Conservation (phyloP, 2,888 invertebrate genomes). For the Drosophila longiperda region DNA sequence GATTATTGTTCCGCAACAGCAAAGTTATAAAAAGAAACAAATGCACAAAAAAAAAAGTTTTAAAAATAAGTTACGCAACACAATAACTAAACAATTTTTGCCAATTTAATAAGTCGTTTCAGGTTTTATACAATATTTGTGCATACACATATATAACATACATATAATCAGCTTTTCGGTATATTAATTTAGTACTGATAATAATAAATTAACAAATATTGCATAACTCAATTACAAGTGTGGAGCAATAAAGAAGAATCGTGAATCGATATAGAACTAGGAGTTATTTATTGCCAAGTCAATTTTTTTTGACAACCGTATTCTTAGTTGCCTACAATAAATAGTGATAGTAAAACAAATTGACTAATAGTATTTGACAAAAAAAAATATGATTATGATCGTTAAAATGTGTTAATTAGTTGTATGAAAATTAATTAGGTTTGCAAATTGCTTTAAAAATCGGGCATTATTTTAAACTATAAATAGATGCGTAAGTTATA, state of each 20-base stretch:
- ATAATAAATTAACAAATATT: neutral
- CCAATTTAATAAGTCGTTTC: constrained; percentile 42
- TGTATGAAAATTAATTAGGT: constrained; percentile 25
- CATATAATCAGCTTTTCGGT: constrained; percentile 47
- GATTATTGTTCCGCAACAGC: constrained; percentile 12
- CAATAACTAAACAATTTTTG: constrained; percentile 36
- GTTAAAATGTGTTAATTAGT: constrained; percentile 38
- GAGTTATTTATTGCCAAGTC: neutral
- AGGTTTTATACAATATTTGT: constrained; percentile 21
- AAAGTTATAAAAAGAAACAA: constrained; percentile 11
- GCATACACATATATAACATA: neutral
- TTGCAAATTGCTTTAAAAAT: constrained; percentile 1
- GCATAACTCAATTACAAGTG: neutral
- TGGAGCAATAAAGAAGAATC: neutral
- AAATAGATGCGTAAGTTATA: constrained; percentile 13
- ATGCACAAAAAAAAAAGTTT: neutral
- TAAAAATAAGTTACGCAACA: constrained; percentile 18
- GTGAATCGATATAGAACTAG: neutral
- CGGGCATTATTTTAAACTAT: neutral
- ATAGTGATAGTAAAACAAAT: constrained; percentile 41
- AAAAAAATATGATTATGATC: constrained; percentile 35
- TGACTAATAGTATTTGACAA: constrained; percentile 36
- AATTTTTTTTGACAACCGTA: neutral
- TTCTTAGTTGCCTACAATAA: constrained; percentile 11
- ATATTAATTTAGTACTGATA: neutral